Evolutionary conservation across 2,113 vertebrate genomes (phyloP).

Genomic region (Cephalopholis sonnerati): DNA sequence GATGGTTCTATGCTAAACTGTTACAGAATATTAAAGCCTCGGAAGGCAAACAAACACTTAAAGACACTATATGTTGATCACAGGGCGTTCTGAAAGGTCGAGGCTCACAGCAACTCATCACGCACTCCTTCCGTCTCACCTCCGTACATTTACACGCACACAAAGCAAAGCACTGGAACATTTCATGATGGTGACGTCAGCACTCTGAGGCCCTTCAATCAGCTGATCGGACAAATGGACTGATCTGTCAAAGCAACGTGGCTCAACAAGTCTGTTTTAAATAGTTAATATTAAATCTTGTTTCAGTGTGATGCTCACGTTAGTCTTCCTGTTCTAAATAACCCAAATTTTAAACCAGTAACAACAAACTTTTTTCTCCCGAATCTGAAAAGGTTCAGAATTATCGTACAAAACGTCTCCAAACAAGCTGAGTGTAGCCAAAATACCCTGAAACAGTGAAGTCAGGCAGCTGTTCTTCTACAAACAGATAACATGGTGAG

Average conservation of each 20-base stretch:
- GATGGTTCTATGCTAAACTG: slow-evolving; percentile 75
- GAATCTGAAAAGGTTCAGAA: slow-evolving; percentile 39
- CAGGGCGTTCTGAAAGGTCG: slow-evolving; percentile 9
- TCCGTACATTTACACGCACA: slow-evolving; percentile 22
- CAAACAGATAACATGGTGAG: not conserved
- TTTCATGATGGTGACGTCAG: not conserved
- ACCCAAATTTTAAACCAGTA: not conserved
- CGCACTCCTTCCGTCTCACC: not conserved
- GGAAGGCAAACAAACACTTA: slow-evolving; percentile 73
- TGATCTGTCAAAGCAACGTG: not conserved
- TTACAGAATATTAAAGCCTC: slow-evolving; percentile 70
- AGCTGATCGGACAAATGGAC: slow-evolving; percentile 28
- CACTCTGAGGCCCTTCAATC: not conserved
- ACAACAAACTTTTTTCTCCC: slow-evolving; percentile 1
- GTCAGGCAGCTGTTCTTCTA: not conserved
- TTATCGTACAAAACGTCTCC: slow-evolving; percentile 38
- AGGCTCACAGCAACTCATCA: not conserved
- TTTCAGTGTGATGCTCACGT: not conserved
- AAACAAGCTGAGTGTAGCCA: slow-evolving; percentile 26
- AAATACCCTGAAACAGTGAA: slow-evolving; percentile 28
- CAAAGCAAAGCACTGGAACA: slow-evolving; percentile 22
- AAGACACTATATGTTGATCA: slow-evolving; percentile 62
- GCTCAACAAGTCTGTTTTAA: not conserved
- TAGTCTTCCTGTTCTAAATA: not conserved
- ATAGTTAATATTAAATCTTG: too few species aligned